These are phyloP conservation scores for Coelopa frigida DNA, from an alignment of 1,140 invertebrate genomes.

Conservation along the genomic window DNA sequence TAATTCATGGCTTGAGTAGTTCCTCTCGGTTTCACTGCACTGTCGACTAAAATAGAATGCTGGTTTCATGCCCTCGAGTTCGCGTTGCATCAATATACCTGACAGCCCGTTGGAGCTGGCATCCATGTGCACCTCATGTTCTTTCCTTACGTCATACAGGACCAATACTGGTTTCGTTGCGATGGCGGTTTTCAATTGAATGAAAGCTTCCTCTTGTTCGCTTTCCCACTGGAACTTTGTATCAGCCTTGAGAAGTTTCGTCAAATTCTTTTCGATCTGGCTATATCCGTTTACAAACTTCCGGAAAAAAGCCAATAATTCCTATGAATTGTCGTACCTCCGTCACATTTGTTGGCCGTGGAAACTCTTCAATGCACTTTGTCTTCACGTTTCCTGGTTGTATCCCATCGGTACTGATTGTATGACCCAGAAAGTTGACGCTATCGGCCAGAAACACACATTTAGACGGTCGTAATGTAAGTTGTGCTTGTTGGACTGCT, in stretches of 20 bases:
- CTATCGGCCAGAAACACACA: background rate
- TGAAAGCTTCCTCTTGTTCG: too few relatives aligned
- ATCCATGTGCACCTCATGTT: background rate
- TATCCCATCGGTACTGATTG: background rate
- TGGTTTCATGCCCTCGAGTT: too few relatives aligned
- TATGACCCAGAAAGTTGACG: background rate
- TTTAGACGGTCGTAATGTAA: background rate
- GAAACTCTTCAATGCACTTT: background rate
- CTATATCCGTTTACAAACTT: constrained; percentile 5
- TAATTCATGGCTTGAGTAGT: constrained; percentile 22
- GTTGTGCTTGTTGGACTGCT: background rate
- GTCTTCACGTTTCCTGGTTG: constrained; percentile 1
- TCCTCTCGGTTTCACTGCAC: constrained; percentile 16
- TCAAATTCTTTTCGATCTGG: background rate
- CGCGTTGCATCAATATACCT: background rate
- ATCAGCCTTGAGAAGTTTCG: too few relatives aligned
- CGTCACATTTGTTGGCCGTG: background rate
- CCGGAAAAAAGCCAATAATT: background rate
- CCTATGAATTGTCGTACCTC: background rate
- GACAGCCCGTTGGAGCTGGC: background rate
- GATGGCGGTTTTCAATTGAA: too few relatives aligned
- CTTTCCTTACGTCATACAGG: background rate
- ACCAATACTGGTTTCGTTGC: too few relatives aligned
- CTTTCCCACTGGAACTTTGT: too few relatives aligned
- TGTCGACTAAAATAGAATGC: constrained; percentile 14